Conservation (phyloP, 2,797 vertebrate species). For the Australoheros facetus region DNA sequence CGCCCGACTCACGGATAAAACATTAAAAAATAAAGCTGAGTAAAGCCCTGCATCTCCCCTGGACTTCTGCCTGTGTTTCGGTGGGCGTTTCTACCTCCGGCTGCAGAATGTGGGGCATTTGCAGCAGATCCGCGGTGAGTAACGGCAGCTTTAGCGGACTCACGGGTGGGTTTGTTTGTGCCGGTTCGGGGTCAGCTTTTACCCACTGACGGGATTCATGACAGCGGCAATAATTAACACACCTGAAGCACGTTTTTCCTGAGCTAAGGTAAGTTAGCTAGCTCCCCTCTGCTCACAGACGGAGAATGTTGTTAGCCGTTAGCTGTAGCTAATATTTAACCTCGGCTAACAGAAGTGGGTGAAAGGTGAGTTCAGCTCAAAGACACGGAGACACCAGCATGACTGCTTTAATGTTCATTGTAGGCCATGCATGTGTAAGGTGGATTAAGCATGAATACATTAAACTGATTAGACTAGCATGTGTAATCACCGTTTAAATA, state of each 20-base stretch:
- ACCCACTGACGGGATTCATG: background rate
- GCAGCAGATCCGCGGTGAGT: slow-evolving; percentile 86
- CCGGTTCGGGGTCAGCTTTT: background rate
- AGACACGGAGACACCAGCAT: background rate
- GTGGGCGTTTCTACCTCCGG: slow-evolving; percentile 54
- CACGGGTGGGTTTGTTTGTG: background rate
- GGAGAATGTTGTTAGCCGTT: background rate
- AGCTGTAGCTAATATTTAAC: slow-evolving; percentile 11
- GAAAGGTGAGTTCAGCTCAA: slow-evolving; percentile 44
- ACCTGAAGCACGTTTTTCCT: background rate
- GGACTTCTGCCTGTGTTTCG: background rate
- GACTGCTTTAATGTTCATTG: background rate
- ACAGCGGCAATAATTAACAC: too few relatives aligned
- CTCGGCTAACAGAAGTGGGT: slow-evolving; percentile 38
- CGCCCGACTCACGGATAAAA: background rate
- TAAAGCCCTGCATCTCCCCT: background rate
- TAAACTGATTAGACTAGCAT: background rate
- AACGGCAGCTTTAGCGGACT: background rate
- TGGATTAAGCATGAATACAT: background rate
- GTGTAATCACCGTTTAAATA: background rate
- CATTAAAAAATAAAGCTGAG: background rate
- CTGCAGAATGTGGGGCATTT: slow-evolving; percentile 82
- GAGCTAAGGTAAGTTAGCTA: background rate
- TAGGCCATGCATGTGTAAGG: fast-evolving
- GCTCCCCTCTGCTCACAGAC: background rate